phyloP scores from a whole-genome alignment of 2,113 vertebrate genomes.

The Propithecus coquereli region DNA sequence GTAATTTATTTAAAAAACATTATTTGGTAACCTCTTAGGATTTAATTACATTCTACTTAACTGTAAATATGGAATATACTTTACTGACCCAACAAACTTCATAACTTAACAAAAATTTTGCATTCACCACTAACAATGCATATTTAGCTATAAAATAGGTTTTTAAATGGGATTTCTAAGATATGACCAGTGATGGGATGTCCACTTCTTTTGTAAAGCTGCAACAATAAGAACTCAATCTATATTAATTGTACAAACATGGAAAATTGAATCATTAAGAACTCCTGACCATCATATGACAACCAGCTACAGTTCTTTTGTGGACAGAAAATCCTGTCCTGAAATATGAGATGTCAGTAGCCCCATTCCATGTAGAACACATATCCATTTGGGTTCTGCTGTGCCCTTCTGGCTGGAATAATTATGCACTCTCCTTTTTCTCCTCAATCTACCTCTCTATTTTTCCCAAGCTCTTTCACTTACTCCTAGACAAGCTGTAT shows the following conservation, averaged over 20 bases:
- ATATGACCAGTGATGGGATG: neutral
- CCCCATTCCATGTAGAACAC: too few relatives aligned
- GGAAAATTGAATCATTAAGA: neutral
- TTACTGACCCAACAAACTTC: neutral
- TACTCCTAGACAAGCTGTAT: neutral
- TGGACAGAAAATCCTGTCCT: neutral
- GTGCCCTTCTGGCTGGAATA: neutral
- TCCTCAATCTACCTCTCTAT: neutral
- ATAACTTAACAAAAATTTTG: constrained; percentile 12
- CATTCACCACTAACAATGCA: neutral
- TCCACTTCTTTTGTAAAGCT: neutral
- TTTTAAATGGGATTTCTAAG: constrained; percentile 35
- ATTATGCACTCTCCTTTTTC: neutral
- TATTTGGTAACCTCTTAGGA: neutral
- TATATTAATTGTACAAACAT: neutral
- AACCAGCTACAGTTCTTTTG: neutral
- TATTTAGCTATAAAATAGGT: neutral
- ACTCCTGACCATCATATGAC: neutral
- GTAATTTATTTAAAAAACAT: constrained; percentile 14
- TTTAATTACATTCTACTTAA: constrained; percentile 1
- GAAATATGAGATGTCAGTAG: neutral
- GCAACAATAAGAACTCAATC: neutral
- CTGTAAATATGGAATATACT: neutral
- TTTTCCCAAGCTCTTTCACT: neutral
- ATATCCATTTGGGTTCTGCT: neutral